Conservation (phyloP, 2,113 vertebrate genomes). For the Gymnocephalus cernua region DNA sequence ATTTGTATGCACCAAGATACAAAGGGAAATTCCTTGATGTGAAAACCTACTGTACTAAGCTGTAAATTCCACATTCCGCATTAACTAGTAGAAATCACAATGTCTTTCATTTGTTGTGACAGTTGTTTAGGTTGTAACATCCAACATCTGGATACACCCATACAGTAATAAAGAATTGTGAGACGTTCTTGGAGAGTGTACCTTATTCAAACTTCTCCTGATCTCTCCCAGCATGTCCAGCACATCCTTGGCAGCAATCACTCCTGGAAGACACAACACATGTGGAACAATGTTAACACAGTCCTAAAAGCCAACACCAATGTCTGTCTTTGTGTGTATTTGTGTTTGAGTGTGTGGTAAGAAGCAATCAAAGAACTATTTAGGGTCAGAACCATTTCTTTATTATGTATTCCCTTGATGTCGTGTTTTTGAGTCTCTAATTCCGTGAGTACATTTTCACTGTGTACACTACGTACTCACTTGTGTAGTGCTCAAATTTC, state of each 20-base stretch:
- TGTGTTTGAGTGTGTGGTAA: not conserved
- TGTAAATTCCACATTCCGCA: not conserved
- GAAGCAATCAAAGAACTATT: not conserved
- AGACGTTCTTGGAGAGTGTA: constrained; percentile 49
- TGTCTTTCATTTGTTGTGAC: not conserved
- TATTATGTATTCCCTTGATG: not conserved
- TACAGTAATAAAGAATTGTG: not conserved
- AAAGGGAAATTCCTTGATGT: too few species aligned
- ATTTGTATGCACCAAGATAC: too few species aligned
- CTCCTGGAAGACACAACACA: constrained; percentile 80
- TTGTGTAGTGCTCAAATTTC: too few species aligned
- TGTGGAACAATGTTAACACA: not conserved
- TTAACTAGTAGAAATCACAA: not conserved
- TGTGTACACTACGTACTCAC: too few species aligned
- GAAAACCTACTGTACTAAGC: too few species aligned
- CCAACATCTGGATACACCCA: too few species aligned
- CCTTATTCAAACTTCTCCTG: constrained; percentile 89
- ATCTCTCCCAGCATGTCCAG: constrained; percentile 91
- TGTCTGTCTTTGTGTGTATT: not conserved
- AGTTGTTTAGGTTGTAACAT: too few species aligned
- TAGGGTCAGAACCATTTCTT: not conserved
- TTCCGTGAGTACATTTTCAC: too few species aligned
- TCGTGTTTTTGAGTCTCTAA: not conserved
- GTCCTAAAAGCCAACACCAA: not conserved
- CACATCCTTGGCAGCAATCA: constrained; percentile 92